Percentiles rank a stretch among this genome's conserved stretches.
Evolutionary conservation across 2,113 vertebrate genomes (phyloP).

Genomic region (Holacanthus passer): DNA sequence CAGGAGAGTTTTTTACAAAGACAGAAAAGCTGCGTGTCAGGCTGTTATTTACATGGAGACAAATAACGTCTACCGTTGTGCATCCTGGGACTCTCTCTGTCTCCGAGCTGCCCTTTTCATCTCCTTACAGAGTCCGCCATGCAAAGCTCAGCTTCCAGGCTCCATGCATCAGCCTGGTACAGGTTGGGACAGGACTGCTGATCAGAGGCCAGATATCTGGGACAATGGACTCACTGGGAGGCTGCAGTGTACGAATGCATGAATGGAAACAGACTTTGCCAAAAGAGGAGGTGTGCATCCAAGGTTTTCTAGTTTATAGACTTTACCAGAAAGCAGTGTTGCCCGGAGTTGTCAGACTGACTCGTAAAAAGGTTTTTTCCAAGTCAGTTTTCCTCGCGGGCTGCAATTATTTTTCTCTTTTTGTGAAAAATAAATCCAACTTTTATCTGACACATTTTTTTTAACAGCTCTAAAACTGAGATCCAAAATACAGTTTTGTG

Average conservation of each 20-base stretch:
- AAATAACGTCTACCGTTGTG: slow-evolving; percentile 32
- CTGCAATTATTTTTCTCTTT: background rate
- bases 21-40: background rate
- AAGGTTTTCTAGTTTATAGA: background rate
- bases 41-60: slow-evolving; percentile 42
- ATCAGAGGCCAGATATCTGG: slow-evolving; percentile 69
- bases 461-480: background rate
- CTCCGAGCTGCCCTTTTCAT: slow-evolving; percentile 49
- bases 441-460: background rate
- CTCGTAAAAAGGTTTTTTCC: background rate
- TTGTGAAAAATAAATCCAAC: background rate
- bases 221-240: slow-evolving; percentile 56
- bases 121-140: slow-evolving; percentile 12
- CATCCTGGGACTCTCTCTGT: slow-evolving; percentile 16
- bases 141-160: slow-evolving; percentile 50
- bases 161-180: slow-evolving; percentile 48
- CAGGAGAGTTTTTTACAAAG: slow-evolving; percentile 8
- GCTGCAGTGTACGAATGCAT: background rate
- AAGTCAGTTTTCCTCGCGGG: background rate
- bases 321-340: background rate
- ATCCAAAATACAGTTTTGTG: background rate
- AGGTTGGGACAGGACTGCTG: slow-evolving; percentile 64
- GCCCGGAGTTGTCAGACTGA: background rate
- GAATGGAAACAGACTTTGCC: background rate
- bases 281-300: background rate